Conservation (phyloP, 2,888 invertebrate species). For the Mesorhabditis belari region DNA sequence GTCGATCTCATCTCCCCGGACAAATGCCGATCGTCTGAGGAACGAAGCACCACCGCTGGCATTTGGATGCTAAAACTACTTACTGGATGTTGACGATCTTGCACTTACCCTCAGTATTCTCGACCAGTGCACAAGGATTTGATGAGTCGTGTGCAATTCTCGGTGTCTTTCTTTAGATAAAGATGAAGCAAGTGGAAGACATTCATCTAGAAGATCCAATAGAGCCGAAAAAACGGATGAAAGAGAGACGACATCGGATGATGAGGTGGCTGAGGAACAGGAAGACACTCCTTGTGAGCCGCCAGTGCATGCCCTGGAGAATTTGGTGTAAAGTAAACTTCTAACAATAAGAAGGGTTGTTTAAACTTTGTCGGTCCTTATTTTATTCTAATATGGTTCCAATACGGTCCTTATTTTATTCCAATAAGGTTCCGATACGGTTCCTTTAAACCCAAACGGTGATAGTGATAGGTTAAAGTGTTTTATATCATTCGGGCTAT, state of each 20-base stretch:
- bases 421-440: too few relatives aligned
- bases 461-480: too few relatives aligned
- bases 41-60: conserved; percentile 4
- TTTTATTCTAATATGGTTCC: too few relatives aligned
- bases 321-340: too few relatives aligned
- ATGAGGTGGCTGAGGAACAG: neutral
- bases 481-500: too few relatives aligned
- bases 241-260: neutral
- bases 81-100: neutral
- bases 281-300: neutral
- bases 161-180: conserved; percentile 24
- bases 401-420: too few relatives aligned
- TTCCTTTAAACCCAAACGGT: too few relatives aligned
- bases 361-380: too few relatives aligned
- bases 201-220: neutral
- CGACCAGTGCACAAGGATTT: conserved; percentile 43
- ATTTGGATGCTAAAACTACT: neutral
- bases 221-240: neutral
- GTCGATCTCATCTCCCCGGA: conserved; percentile 39
- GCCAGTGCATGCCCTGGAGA: neutral
- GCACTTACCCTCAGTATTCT: conserved; percentile 22
- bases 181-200: neutral
- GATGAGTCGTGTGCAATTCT: conserved; percentile 34
- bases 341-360: too few relatives aligned
- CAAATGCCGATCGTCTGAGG: conserved; percentile 15